These are phyloP conservation scores for Garra rufa DNA, from an alignment of 2,113 vertebrate species.

Conservation along the genomic window DNA sequence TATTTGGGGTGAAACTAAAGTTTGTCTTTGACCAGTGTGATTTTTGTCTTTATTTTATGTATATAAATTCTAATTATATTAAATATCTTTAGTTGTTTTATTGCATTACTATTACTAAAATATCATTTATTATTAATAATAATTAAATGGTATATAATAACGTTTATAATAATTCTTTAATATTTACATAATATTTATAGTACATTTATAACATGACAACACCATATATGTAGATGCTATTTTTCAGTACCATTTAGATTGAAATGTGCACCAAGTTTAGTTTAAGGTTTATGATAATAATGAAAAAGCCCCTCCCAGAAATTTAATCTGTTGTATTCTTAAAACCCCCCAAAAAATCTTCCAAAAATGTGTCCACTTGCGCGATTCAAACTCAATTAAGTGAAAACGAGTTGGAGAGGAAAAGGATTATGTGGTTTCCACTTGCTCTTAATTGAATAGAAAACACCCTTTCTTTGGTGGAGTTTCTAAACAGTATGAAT, in stretches of 20 bases:
- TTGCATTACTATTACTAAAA: too few relatives aligned
- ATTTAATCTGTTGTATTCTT: not conserved
- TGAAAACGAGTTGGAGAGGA: constrained; percentile 34
- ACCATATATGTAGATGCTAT: not conserved
- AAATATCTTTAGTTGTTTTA: too few relatives aligned
- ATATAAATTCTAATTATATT: too few relatives aligned
- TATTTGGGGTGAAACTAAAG: too few relatives aligned
- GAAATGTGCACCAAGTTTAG: not conserved
- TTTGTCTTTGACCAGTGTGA: too few relatives aligned
- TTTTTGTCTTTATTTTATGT: too few relatives aligned
- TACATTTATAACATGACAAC: not conserved
- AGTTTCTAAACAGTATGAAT: constrained; percentile 53
- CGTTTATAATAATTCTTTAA: not conserved
- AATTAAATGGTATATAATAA: not conserved
- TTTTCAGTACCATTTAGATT: not conserved
- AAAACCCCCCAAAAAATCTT: not conserved
- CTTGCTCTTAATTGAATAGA: constrained; percentile 53
- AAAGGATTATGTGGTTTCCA: constrained; percentile 41
- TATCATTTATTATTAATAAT: too few relatives aligned
- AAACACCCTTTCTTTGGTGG: constrained; percentile 51
- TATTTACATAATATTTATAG: not conserved
- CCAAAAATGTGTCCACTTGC: constrained; percentile 23
- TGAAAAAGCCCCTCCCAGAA: not conserved
- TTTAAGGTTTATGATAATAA: constrained; percentile 5
- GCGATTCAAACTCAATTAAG: constrained; percentile 45